These are phyloP conservation scores for Seriola quinqueradiata DNA, from an alignment of 2,113 vertebrate species.

Conservation along the genomic window DNA sequence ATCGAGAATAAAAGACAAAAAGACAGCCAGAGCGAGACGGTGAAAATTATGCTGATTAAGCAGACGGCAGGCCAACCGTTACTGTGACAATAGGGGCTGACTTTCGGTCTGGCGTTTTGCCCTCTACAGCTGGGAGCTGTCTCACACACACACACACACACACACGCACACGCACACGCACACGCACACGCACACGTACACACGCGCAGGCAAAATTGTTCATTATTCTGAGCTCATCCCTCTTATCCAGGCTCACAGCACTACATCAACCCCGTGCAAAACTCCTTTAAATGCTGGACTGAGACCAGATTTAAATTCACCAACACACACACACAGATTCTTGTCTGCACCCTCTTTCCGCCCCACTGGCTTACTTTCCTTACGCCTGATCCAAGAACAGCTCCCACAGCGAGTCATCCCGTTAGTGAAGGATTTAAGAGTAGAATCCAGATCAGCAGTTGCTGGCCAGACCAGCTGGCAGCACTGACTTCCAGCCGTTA, in stretches of 20 bases:
- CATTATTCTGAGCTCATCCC: slow-evolving; percentile 62
- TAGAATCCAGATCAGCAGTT: slow-evolving; percentile 69
- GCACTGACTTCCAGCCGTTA: slow-evolving; percentile 46
- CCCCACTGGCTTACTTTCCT: slow-evolving; percentile 44
- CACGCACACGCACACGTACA: slow-evolving; percentile 23
- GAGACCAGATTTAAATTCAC: slow-evolving; percentile 60
- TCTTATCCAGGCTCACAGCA: slow-evolving; percentile 55
- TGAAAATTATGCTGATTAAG: slow-evolving; percentile 73
- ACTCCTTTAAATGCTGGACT: slow-evolving; percentile 62
- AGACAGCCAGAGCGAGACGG: slow-evolving; percentile 24
- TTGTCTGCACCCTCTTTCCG: slow-evolving; percentile 34
- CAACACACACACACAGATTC: slow-evolving; percentile 42
- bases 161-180: slow-evolving; percentile 25
- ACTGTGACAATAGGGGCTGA: slow-evolving; percentile 71
- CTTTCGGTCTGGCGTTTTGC: slow-evolving; percentile 71
- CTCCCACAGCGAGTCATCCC: slow-evolving; percentile 41
- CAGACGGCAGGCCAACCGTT: slow-evolving; percentile 75
- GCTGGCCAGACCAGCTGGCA: slow-evolving; percentile 63
- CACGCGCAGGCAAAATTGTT: slow-evolving; percentile 32
- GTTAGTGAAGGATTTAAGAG: slow-evolving; percentile 60
- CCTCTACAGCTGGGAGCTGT: slow-evolving; percentile 73
- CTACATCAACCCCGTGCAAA: slow-evolving; percentile 43
- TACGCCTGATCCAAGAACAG: slow-evolving; percentile 69
- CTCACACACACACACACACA: slow-evolving; percentile 39
- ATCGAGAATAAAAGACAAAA: slow-evolving; percentile 31